Percentiles rank a stretch among this genome's conserved stretches.
Evolutionary conservation across 2,888 invertebrate species (phyloP).

Genomic region (Netelia melanura): DNA sequence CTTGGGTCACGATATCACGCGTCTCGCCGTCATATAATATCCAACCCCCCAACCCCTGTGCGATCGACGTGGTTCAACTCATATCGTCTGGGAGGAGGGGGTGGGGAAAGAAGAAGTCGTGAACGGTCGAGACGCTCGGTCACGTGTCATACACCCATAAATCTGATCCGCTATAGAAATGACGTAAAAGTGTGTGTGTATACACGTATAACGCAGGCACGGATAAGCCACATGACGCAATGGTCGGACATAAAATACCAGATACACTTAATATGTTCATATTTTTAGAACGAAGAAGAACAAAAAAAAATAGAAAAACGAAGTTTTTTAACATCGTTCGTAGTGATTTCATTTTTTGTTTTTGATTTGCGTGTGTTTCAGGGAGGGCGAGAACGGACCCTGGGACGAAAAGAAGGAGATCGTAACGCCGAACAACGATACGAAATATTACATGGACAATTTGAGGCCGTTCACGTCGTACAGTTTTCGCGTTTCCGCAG

Average conservation of each 20-base stretch:
- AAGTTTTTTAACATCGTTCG: no score
- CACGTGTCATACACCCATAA: conserved; percentile 51
- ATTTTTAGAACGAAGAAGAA: background rate
- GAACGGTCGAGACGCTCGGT: conserved; percentile 28
- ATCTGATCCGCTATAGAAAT: conserved; percentile 41
- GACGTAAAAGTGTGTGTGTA: conserved; percentile 11
- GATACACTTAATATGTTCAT: background rate
- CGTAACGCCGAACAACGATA: conserved; percentile 88
- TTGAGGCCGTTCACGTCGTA: conserved; percentile 91
- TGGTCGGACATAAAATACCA: background rate
- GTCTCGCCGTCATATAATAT: conserved; percentile 59
- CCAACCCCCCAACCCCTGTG: background rate
- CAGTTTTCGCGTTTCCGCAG: conserved; percentile 90
- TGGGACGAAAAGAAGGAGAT: conserved; percentile 89
- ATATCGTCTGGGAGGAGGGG: conserved; percentile 15
- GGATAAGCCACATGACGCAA: background rate
- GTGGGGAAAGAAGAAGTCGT: background rate
- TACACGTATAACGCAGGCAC: background rate
- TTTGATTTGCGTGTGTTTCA: conserved; percentile 81
- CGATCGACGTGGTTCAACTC: conserved; percentile 47
- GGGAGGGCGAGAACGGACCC: conserved; percentile 89
- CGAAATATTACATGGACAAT: conserved; percentile 88
- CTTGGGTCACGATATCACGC: conserved; percentile 49
- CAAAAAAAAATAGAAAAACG: background rate
- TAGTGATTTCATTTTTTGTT: background rate